Evolutionary conservation across 2,888 invertebrate genomes (phyloP).

Genomic region (Deilephila elpenor): DNA sequence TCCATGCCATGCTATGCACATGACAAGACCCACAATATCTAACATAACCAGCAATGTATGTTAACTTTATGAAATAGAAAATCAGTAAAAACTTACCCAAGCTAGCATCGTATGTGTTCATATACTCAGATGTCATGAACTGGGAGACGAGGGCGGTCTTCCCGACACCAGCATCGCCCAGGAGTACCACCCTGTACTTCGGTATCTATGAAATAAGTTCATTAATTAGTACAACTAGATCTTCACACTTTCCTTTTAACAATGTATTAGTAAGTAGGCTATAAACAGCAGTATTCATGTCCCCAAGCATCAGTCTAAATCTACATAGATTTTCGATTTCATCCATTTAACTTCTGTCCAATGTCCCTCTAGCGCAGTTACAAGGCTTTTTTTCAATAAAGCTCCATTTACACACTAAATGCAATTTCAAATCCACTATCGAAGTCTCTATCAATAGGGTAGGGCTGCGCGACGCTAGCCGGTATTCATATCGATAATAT

Average conservation of each 20-base stretch:
- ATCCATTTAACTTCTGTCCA: too few relatives aligned
- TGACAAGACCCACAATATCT: neutral
- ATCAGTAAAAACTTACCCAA: slow-evolving; percentile 86
- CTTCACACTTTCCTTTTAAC: too few relatives aligned
- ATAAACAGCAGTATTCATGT: too few relatives aligned
- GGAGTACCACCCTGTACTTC: slow-evolving; percentile 92
- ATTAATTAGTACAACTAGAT: neutral
- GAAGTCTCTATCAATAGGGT: neutral
- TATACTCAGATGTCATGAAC: slow-evolving; percentile 97
- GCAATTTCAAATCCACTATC: slow-evolving; percentile 21
- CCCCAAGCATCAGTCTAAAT: too few relatives aligned
- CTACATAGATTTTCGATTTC: too few relatives aligned
- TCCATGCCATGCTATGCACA: neutral
- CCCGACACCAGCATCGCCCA: slow-evolving; percentile 94
- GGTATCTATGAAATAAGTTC: slow-evolving; percentile 73
- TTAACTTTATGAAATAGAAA: neutral
- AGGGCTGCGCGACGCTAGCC: neutral
- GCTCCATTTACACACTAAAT: slow-evolving; percentile 11
- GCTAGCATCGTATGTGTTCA: slow-evolving; percentile 97
- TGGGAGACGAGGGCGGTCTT: slow-evolving; percentile 96
- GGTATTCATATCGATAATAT: neutral
- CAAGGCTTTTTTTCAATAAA: slow-evolving; percentile 8
- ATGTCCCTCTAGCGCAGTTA: neutral
- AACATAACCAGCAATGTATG: neutral
- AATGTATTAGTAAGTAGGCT: too few relatives aligned